phyloP scores from a whole-genome alignment of 2,113 vertebrate genomes.

The Oreochromis aureus region DNA sequence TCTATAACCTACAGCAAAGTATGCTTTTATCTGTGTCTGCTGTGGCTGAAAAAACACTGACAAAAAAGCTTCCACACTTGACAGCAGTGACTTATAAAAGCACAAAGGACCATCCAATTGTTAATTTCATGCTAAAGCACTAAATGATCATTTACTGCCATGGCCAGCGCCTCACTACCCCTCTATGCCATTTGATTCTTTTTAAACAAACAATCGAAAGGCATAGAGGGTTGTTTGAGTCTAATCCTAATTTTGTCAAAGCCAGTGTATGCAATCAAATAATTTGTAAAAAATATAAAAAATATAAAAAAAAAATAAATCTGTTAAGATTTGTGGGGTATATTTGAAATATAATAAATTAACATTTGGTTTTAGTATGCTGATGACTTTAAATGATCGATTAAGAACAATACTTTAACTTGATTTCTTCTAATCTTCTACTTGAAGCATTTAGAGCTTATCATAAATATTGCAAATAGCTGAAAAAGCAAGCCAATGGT shows the following conservation, averaged over 20 bases:
- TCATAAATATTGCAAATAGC: background rate
- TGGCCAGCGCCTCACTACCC: rapidly evolving
- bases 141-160: background rate
- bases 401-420: background rate
- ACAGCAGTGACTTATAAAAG: background rate
- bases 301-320: rapidly evolving
- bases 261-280: background rate
- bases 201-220: background rate
- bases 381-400: background rate
- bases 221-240: background rate
- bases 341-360: background rate
- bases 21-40: background rate
- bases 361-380: background rate
- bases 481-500: background rate
- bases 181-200: background rate
- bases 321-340: background rate
- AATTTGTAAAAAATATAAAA: background rate
- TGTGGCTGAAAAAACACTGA: background rate
- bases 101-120: background rate
- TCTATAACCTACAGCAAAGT: background rate
- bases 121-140: background rate
- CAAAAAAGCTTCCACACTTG: background rate
- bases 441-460: background rate
- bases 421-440: background rate
- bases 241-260: background rate